A percentile compares a stretch with the other conserved stretches of the same genome.
These are phyloP conservation scores for Catharus ustulatus DNA, from an alignment of 2,797 vertebrate species.

Conservation along the genomic window DNA sequence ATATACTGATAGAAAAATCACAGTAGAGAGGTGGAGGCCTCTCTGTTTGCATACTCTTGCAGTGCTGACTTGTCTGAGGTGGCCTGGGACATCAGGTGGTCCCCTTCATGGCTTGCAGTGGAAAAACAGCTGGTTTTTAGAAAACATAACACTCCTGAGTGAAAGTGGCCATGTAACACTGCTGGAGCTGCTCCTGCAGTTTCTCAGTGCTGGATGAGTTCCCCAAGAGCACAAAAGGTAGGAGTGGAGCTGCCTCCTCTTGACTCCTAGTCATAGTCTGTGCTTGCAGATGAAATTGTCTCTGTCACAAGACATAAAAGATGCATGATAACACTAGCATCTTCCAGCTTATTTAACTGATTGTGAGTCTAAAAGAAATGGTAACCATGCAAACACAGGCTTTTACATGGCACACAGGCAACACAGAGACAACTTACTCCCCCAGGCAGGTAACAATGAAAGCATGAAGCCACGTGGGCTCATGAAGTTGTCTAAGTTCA, in stretches of 20 bases:
- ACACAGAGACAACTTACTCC: not conserved
- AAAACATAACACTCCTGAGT: not conserved
- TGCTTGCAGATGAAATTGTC: not conserved
- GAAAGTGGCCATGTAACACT: not conserved
- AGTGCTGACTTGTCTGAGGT: not conserved
- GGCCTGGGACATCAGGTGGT: not conserved
- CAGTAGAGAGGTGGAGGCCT: fast-evolving
- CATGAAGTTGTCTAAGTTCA: not conserved
- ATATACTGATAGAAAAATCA: not conserved
- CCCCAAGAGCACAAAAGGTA: not conserved
- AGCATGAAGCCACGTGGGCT: not conserved
- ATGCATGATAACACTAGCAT: not conserved
- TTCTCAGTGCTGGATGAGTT: not conserved
- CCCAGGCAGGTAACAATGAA: not conserved
- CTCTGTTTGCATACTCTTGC: not conserved
- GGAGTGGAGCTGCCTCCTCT: not conserved
- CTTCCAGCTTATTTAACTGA: not conserved
- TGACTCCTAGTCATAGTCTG: not conserved
- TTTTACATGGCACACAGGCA: not conserved
- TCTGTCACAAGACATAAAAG: not conserved
- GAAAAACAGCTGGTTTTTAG: not conserved
- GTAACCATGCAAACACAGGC: not conserved
- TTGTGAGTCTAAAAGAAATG: not conserved
- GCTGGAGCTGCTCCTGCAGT: not conserved
- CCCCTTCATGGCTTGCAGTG: not conserved